These are phyloP conservation scores for Dynastes grantii DNA, from an alignment of 2,888 invertebrate genomes.

Conservation along the genomic window DNA sequence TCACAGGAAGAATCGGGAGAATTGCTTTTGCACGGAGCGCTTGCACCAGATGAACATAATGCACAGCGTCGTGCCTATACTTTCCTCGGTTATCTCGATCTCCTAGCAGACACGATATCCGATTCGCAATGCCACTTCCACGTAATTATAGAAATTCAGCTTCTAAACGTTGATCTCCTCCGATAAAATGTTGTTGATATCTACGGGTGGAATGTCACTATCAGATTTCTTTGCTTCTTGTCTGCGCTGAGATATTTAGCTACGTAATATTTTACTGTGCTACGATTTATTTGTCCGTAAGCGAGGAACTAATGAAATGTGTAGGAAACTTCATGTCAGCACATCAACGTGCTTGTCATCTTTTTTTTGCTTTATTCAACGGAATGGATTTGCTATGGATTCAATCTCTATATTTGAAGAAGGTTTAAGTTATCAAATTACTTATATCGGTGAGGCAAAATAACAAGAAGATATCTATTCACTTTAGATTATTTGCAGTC, in stretches of 20 bases:
- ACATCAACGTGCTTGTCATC: neutral
- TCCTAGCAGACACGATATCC: constrained; percentile 52
- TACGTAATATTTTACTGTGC: constrained; percentile 21
- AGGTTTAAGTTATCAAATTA: no score
- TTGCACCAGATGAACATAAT: constrained; percentile 50
- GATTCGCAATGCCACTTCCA: constrained; percentile 56
- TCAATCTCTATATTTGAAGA: neutral
- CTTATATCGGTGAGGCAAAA: no score
- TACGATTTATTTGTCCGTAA: constrained; percentile 11
- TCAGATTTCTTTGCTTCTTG: constrained; percentile 38
- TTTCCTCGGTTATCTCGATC: constrained; percentile 48
- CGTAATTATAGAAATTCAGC: constrained; percentile 58
- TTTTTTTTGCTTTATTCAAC: neutral
- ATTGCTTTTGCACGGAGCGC: constrained; percentile 36
- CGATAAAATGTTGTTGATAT: constrained; percentile 55
- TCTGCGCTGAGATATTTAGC: neutral
- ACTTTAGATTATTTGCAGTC: no score
- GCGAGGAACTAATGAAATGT: neutral
- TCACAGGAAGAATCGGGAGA: constrained; percentile 11
- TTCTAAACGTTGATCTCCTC: constrained; percentile 54
- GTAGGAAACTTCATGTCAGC: neutral
- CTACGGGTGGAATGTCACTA: constrained; percentile 45
- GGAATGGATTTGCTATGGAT: no score
- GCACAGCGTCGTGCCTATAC: constrained; percentile 50
- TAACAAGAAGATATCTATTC: no score